Base-by-base conservation (phyloP, 2,113 vertebrate genomes). In the Poecilia latipinna region DNA sequence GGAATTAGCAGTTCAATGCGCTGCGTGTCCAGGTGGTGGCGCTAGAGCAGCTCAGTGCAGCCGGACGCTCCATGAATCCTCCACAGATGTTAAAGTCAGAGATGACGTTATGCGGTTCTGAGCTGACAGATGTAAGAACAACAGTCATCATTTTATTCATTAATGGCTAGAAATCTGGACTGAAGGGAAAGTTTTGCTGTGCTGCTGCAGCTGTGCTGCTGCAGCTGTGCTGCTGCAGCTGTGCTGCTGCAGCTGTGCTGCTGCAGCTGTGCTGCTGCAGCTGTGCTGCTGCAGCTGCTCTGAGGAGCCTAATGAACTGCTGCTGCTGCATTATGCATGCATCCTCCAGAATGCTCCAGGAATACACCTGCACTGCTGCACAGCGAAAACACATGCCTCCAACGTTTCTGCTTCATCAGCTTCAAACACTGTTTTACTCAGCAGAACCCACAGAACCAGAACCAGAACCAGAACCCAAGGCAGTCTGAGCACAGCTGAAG, bases 1-100 rank as follows among this genome's bases (percentile, higher is more conserved):
- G 26, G 79, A 82, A 89, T 94, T 90, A 90, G 67, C 77, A 29
- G 17, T 17, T 68, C 32, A 24, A 4, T 22, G 32, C 64, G 24
- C 57, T 10, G 7, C 3, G 1, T 17, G 0, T 70, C 80, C 82
- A 90, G 79, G 32, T 26, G 79, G 82, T 63, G 90, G 84, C 79
- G 80, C 85, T 83, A 37, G 42, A 61, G 83, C 35, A 24, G 75
- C 29, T 0, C 32, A 31, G 29, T 2, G 44, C 6, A 57, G 22
- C 51, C 51, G 7, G 13, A 48, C 44, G 44, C 44, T 48, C 8
- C 22, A 39, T 28, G 19, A 12, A 39, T 37, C 65, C 2, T 11
- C 26, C 8, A 17, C 61, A 70, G 33, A 37, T 10, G 33, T 54
- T 22, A 5, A 8, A 66, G 12, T 32, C 19, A 26, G 63, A 8